These are phyloP conservation scores for Tetraodon nigroviridis DNA, from an alignment of 2,113 vertebrate genomes.

Conservation along the genomic window DNA sequence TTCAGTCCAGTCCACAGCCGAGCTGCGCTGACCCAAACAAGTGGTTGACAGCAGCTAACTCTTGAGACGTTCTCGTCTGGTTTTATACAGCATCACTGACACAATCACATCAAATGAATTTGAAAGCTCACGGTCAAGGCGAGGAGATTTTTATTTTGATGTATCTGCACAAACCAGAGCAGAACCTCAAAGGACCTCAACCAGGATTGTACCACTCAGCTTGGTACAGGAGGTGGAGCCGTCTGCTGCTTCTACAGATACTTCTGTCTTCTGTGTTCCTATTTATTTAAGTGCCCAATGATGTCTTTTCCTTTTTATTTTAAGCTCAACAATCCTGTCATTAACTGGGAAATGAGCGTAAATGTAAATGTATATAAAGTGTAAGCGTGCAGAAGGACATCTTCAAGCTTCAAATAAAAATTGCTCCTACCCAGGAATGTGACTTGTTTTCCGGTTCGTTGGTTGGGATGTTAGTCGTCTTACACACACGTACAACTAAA, in stretches of 20 bases:
- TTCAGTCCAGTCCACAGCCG: too few relatives aligned
- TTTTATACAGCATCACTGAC: too few relatives aligned
- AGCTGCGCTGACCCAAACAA: too few relatives aligned
- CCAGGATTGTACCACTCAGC: constrained; percentile 24
- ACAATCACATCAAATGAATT: too few relatives aligned
- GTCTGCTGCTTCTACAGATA: background rate
- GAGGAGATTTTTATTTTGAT: too few relatives aligned
- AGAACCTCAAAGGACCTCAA: constrained; percentile 16
- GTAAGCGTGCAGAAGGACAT: constrained; percentile 26
- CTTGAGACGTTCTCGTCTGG: too few relatives aligned
- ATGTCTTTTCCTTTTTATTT: constrained; percentile 6
- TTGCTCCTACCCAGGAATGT: constrained; percentile 24
- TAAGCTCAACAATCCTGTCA: constrained; percentile 9
- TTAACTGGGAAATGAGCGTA: constrained; percentile 3
- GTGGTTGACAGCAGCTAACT: too few relatives aligned
- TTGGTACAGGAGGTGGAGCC: background rate
- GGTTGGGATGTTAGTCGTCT: too few relatives aligned
- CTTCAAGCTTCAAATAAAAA: constrained; percentile 57
- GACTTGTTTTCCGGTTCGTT: background rate
- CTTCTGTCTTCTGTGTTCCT: constrained; percentile 15
- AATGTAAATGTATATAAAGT: constrained; percentile 46
- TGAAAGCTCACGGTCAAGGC: too few relatives aligned
- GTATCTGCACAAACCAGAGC: constrained; percentile 10
- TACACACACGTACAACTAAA: background rate
- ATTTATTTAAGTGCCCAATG: constrained; percentile 66